Evolutionary conservation across 2,888 invertebrate species (phyloP).

Genomic region (Sepioteuthis lessoniana): DNA sequence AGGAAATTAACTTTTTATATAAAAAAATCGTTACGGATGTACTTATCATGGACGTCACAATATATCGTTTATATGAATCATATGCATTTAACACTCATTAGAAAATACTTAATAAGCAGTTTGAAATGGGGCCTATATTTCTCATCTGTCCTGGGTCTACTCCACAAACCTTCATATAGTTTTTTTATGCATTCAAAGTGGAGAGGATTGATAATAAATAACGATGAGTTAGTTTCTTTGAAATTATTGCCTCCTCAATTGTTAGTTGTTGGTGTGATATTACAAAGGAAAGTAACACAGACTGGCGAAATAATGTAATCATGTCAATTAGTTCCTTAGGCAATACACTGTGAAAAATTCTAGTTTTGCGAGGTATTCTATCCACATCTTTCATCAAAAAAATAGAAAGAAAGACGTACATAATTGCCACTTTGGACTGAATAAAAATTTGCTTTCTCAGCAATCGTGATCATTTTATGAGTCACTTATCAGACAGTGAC

Average conservation of each 20-base stretch:
- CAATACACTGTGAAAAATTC: background rate
- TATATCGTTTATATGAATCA: too few relatives aligned
- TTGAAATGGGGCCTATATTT: too few relatives aligned
- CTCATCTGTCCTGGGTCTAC: too few relatives aligned
- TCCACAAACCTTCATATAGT: too few relatives aligned
- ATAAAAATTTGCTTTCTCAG: background rate
- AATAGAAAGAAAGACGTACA: background rate
- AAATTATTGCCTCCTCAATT: background rate
- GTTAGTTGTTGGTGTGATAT: background rate
- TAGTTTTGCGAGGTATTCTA: background rate
- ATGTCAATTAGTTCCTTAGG: background rate
- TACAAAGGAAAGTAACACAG: background rate
- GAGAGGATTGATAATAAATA: background rate
- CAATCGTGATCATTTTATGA: background rate
- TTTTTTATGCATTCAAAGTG: background rate
- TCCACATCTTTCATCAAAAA: background rate
- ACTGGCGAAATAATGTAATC: background rate
- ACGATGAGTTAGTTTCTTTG: background rate
- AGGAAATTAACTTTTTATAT: too few relatives aligned
- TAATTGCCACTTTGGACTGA: background rate
- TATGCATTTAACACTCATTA: too few relatives aligned
- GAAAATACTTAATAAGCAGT: too few relatives aligned
- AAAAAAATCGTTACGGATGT: too few relatives aligned
- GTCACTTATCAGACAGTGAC: background rate
- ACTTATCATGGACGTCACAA: too few relatives aligned